Percentiles rank a stretch among this genome's conserved stretches.
These are phyloP conservation scores for Hecatera dysodea DNA, from an alignment of 2,888 invertebrate genomes.

Conservation along the genomic window DNA sequence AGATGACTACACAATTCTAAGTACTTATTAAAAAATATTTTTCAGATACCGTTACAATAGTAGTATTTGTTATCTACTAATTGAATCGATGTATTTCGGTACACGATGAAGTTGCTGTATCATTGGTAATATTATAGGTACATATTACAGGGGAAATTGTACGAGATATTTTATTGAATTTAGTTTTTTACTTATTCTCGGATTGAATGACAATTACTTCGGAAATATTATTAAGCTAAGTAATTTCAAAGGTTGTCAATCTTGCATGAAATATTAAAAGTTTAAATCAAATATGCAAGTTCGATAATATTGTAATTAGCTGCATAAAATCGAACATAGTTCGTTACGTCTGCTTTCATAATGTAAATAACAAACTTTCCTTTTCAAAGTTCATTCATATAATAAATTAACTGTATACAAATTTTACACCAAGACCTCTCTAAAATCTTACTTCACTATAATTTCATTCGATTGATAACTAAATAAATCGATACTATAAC, in stretches of 20 bases:
- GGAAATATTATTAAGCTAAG: background rate
- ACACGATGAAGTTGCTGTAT: constrained; percentile 37
- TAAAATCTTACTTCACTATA: constrained; percentile 36
- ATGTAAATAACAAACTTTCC: constrained; percentile 51
- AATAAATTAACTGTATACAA: constrained; percentile 42
- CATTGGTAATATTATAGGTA: constrained; percentile 26
- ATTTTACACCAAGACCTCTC: constrained; percentile 15
- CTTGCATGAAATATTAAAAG: constrained; percentile 2
- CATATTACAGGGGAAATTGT: constrained; percentile 8
- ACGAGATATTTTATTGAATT: constrained; percentile 1
- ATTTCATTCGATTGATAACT: constrained; percentile 59
- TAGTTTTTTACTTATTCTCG: background rate
- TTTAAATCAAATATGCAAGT: constrained; percentile 14
- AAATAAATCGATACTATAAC: constrained; percentile 57
- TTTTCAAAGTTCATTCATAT: constrained; percentile 49
- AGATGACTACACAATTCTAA: constrained; percentile 16
- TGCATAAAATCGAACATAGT: constrained; percentile 32
- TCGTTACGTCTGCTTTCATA: constrained; percentile 26
- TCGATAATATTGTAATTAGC: constrained; percentile 34
- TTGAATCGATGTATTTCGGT: constrained; percentile 31
- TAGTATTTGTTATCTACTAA: constrained; percentile 34
- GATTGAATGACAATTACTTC: background rate
- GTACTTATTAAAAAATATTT: constrained; percentile 34
- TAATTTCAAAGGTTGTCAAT: background rate
- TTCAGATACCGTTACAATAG: constrained; percentile 30